Percentiles rank a stretch among this genome's conserved stretches.
Evolutionary conservation across 2,797 vertebrate genomes (phyloP).

Genomic region (Cercopithecus diana): DNA sequence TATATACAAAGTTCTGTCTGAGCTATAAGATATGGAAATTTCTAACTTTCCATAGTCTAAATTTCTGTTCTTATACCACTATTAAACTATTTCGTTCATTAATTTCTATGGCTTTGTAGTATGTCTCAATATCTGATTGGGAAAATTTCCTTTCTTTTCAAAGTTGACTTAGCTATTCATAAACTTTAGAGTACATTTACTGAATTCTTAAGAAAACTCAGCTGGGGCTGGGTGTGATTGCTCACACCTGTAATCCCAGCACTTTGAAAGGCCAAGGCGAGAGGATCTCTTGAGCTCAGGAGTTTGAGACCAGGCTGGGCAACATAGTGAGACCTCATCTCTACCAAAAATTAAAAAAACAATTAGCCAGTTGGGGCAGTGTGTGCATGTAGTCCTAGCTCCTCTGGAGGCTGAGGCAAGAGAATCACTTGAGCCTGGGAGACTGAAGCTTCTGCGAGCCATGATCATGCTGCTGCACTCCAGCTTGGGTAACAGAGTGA

Average conservation of each 20-base stretch:
- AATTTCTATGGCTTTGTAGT: background rate
- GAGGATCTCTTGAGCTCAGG: background rate
- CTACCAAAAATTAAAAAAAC: background rate
- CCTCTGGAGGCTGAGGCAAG: background rate
- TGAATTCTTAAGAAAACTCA: constrained; percentile 11
- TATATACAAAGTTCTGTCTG: background rate
- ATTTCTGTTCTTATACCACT: background rate
- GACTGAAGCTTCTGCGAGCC: background rate
- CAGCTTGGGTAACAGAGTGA: background rate
- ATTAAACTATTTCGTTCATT: background rate
- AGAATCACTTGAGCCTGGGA: background rate
- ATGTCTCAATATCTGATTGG: background rate
- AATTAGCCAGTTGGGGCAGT: background rate
- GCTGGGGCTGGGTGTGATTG: background rate
- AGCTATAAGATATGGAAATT: background rate
- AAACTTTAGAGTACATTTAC: background rate
- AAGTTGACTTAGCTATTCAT: background rate
- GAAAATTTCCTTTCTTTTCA: background rate
- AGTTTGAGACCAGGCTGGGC: background rate
- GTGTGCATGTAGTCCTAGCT: background rate
- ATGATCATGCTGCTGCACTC: background rate
- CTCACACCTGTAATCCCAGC: background rate
- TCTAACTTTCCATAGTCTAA: background rate
- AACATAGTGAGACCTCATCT: background rate
- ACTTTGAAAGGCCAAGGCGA: background rate